A percentile compares a stretch with the other conserved stretches of the same genome.
Conservation (phyloP, 64 coral and sea anemone species). For the Dendronephthya gigantea region DNA sequence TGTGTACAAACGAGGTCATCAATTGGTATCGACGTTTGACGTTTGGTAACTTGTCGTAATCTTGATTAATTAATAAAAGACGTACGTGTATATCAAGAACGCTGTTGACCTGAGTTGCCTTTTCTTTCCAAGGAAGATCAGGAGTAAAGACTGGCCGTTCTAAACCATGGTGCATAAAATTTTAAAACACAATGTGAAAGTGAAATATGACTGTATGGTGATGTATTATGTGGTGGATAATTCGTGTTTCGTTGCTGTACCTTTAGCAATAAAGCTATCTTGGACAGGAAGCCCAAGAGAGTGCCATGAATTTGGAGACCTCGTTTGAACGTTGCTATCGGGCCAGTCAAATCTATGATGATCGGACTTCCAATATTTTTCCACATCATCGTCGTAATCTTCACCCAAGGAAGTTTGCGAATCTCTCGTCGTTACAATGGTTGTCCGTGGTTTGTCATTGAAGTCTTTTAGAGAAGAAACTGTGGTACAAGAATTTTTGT, state of each 20-base stretch:
- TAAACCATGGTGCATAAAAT: neutral
- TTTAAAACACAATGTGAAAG: too few species aligned
- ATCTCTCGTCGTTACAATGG: neutral
- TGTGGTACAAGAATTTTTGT: too few species aligned
- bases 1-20: too few species aligned
- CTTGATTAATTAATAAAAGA: neutral
- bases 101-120: conserved; percentile 88
- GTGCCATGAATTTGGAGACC: conserved; percentile 79
- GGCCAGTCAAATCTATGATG: conserved; percentile 98
- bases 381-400: neutral
- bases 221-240: too few species aligned
- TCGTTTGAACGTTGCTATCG: conserved; percentile 47
- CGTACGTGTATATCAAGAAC: conserved; percentile 94
- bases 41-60: neutral
- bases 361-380: conserved; percentile 57
- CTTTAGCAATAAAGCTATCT: conserved; percentile 84
- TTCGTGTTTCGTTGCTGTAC: neutral
- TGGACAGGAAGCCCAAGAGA: conserved; percentile 60
- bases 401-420: neutral
- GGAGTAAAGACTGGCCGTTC: conserved; percentile 59
- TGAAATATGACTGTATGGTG: too few species aligned
- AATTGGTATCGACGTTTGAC: too few species aligned
- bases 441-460: neutral
- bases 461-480: neutral
- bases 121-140: conserved; percentile 83